phyloP scores from a whole-genome alignment of 2,797 vertebrate genomes.

The Dicrostonyx torquatus region DNA sequence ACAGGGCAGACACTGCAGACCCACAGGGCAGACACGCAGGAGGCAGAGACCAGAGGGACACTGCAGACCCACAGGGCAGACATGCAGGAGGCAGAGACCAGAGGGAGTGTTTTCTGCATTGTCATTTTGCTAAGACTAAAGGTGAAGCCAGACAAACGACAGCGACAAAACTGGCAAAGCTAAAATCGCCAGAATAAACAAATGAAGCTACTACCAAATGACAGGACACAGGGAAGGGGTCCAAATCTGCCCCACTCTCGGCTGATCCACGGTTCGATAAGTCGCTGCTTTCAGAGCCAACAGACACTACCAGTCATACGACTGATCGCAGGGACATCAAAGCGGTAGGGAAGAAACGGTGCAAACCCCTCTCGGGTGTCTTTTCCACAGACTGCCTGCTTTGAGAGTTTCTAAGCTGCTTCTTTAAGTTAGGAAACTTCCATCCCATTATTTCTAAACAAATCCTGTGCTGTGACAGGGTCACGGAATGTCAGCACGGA shows the following conservation, averaged over 20 bases:
- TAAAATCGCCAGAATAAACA: conserved; percentile 31
- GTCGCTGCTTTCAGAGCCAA: background rate
- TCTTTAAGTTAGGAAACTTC: background rate
- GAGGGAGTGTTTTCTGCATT: background rate
- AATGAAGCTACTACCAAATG: background rate
- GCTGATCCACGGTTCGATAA: background rate
- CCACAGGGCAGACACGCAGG: no score
- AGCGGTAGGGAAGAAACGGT: fast-evolving
- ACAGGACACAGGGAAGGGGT: background rate
- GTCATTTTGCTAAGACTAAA: background rate
- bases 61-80: fast-evolving
- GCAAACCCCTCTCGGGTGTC: background rate
- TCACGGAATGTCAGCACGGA: fast-evolving
- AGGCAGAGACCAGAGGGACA: no score
- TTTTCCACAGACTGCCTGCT: background rate
- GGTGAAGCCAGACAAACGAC: background rate
- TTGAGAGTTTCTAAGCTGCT: background rate
- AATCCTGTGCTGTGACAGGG: background rate
- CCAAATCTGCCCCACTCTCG: background rate
- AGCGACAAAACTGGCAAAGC: background rate
- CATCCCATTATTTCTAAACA: background rate
- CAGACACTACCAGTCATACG: background rate
- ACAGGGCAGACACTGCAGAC: no score
- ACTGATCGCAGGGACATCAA: background rate
- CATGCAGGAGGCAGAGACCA: background rate